Evolutionary conservation across 2,113 vertebrate genomes (phyloP), one percentile per base, ranked within the genome.

Genomic region (Eleginops maclovinus): DNA sequence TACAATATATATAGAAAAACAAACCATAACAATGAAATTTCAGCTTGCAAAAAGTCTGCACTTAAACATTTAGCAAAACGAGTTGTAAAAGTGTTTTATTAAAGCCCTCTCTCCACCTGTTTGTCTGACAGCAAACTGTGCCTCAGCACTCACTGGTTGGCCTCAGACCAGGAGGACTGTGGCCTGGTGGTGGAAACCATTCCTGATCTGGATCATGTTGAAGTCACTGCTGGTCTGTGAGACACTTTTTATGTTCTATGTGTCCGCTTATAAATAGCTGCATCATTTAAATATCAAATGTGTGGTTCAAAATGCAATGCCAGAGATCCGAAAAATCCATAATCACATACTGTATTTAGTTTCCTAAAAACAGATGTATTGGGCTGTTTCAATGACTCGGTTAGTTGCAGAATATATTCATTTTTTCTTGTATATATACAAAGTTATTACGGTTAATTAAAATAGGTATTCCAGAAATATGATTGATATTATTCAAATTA

Each of bases 181-280:
- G 85, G 85, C 24, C 81, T 94, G 54, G 79, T 96, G 87, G 77
- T 95, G 87, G 88, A 78, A 31, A 93, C 93, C 64, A 96, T 97
- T 74, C 75, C 70, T 16, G 92, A 95, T 66, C 85, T 95, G 55
- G 74, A 90, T 15, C 28, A 92, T 5, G 55, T 96, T n/a, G 41
- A 7, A 0, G 87, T 97, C 84, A 96, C 91, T 56, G 78, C 93
- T 9, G 94, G 96, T 97, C 81, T 93, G 93, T 83, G 47, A 5
- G n/a, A 54, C 7, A 26, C 15, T 9, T 67, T 41, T 67, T 36
- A 36, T 43, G 5, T 4, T 60, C 17, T 11, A 72, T 5, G 26
- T 31, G 14, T 53, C 1, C 46, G 10, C 14, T 17, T 36, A 10
- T 9, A 59, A 49, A 65, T 16, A 24, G n/a, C n/a, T n/a, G n/a